phyloP scores from a whole-genome alignment of 2,888 invertebrate genomes.

The Thysanoteuthis rhombus region DNA sequence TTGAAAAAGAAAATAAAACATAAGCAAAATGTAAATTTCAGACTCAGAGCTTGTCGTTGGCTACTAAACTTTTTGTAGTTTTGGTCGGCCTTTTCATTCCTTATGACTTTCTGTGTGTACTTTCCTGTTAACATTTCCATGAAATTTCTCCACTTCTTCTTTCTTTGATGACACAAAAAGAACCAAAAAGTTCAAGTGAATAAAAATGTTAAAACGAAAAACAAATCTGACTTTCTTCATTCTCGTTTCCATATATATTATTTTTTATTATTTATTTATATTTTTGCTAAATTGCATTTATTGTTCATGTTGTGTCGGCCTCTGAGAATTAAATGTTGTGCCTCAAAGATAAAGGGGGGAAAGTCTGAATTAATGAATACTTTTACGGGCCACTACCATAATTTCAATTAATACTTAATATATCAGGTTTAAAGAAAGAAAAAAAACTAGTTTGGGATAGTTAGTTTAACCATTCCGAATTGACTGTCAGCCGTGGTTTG shows the following conservation, averaged over 20 bases:
- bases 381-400: not conserved
- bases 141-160: slow-evolving; percentile 1
- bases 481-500: not conserved
- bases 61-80: slow-evolving; percentile 12
- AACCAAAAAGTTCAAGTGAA: slow-evolving; percentile 12
- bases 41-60: slow-evolving; percentile 12
- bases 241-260: not conserved
- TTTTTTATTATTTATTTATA: not conserved
- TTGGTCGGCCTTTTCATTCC: slow-evolving; percentile 12
- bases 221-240: not conserved
- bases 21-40: not conserved
- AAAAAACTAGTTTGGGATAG: too few species aligned
- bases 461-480: not conserved
- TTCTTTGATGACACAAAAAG: slow-evolving; percentile 12
- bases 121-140: slow-evolving; percentile 12
- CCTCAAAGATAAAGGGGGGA: too few species aligned
- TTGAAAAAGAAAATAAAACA: not conserved
- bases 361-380: too few species aligned
- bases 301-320: not conserved
- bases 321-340: too few species aligned
- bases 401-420: not conserved
- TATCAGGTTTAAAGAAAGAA: too few species aligned
- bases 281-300: not conserved
- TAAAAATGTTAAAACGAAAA: not conserved
- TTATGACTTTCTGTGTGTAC: slow-evolving; percentile 12